Evolutionary conservation across 2,113 vertebrate species (phyloP).

Genomic region (Thinocorus orbignyianus): DNA sequence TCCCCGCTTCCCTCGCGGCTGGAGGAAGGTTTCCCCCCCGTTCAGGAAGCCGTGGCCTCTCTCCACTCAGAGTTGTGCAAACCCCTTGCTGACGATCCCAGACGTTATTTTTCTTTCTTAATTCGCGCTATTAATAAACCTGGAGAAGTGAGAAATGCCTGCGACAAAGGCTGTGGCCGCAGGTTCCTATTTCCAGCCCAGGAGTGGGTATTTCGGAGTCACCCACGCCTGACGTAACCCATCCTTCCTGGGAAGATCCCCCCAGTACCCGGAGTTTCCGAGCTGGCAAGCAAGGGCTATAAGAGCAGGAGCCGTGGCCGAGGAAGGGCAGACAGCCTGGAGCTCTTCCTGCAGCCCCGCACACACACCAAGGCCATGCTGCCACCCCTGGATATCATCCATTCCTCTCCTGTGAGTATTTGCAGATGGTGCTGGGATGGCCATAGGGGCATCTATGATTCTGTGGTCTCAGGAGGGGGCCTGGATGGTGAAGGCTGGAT

Average conservation of each 20-base stretch:
- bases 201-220: accelerated
- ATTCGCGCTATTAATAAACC: not conserved
- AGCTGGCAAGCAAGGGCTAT: not conserved
- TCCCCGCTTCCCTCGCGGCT: not conserved
- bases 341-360: not conserved
- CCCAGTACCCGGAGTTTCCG: not conserved
- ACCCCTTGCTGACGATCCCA: accelerated
- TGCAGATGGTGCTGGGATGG: not conserved
- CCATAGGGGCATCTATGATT: too few species aligned
- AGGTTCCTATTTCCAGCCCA: not conserved
- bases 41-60: accelerated
- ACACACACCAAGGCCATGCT: accelerated
- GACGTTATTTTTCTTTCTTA: accelerated
- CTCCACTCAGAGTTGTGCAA: not conserved
- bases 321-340: not conserved
- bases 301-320: accelerated
- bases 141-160: not conserved
- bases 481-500: not conserved
- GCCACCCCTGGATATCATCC: accelerated
- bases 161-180: not conserved
- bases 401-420: not conserved
- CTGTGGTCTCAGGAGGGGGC: too few species aligned
- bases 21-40: not conserved
- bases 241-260: not conserved
- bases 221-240: not conserved